A percentile compares a stretch with the other conserved stretches of the same genome.
phyloP scores from a whole-genome alignment of 2,113 vertebrate genomes.

The Fregata magnificens region DNA sequence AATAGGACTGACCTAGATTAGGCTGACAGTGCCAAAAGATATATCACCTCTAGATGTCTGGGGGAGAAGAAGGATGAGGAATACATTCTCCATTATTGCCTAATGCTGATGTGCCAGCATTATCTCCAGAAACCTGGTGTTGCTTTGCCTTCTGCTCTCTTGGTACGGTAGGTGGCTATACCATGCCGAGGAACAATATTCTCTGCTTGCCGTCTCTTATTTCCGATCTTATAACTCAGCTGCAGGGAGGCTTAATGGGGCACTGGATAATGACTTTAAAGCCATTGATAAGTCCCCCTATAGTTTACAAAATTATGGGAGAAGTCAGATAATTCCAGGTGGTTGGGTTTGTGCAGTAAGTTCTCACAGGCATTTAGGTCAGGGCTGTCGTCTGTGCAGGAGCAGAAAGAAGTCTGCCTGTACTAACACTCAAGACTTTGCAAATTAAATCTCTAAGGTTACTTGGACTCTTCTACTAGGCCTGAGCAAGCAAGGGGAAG shows the following conservation, averaged over 20 bases:
- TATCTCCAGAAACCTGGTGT: slow-evolving; percentile 56
- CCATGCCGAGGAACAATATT: background rate
- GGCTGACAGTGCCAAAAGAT: slow-evolving; percentile 77
- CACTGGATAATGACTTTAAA: background rate
- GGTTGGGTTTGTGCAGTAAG: background rate
- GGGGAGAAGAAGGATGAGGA: slow-evolving; percentile 72
- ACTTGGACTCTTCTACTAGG: background rate
- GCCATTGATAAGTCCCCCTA: background rate
- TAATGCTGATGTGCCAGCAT: slow-evolving; percentile 62
- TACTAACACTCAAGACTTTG: background rate
- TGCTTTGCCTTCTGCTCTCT: background rate
- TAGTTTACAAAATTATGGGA: background rate
- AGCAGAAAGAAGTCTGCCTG: background rate
- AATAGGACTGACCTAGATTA: slow-evolving; percentile 81
- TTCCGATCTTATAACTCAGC: background rate
- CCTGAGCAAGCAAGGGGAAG: background rate
- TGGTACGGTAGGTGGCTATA: background rate
- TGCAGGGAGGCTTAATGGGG: background rate
- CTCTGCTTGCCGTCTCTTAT: background rate
- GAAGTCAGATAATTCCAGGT: background rate
- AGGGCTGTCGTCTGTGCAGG: background rate
- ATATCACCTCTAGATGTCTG: slow-evolving; percentile 74
- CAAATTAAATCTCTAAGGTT: background rate
- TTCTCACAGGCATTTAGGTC: background rate
- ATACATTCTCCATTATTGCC: slow-evolving; percentile 75